Percentiles rank a stretch among this genome's conserved stretches.
Evolutionary conservation across 35 echinoderm and acorn worm species (phyloP).

Genomic region (Anneissia japonica): DNA sequence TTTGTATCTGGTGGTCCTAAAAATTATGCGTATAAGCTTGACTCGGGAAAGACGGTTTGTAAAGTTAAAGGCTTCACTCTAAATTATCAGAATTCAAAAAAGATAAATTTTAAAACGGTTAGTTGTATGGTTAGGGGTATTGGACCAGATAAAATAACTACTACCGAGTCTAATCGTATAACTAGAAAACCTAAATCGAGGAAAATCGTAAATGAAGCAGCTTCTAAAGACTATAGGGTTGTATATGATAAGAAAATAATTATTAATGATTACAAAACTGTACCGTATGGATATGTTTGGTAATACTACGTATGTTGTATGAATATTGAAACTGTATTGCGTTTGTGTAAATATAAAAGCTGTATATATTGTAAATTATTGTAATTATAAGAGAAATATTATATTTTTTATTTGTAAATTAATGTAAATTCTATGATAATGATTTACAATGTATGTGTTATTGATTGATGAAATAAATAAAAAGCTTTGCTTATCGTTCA

Average conservation of each 20-base stretch:
- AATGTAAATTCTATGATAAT: too few species aligned
- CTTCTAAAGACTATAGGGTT: neutral
- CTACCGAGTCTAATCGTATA: neutral
- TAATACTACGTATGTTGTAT: too few species aligned
- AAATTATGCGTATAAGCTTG: slow-evolving; percentile 24
- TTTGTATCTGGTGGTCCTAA: slow-evolving; percentile 24
- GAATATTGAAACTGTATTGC: too few species aligned
- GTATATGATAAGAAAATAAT: neutral
- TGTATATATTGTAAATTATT: too few species aligned
- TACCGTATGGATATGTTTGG: neutral
- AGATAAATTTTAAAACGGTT: slow-evolving; percentile 17
- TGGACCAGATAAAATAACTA: neutral
- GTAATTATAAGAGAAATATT: too few species aligned
- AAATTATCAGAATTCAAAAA: neutral
- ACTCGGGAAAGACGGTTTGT: neutral
- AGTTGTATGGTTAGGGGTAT: neutral
- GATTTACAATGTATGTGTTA: too few species aligned
- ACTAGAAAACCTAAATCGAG: neutral
- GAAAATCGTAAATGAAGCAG: neutral
- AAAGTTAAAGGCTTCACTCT: slow-evolving; percentile 12
- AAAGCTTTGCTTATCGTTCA: too few species aligned
- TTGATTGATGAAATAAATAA: too few species aligned
- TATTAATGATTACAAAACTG: neutral
- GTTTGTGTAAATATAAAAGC: too few species aligned
- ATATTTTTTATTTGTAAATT: too few species aligned